Conservation (phyloP, 2,888 invertebrate genomes). For the Boloria euphrosyne region DNA sequence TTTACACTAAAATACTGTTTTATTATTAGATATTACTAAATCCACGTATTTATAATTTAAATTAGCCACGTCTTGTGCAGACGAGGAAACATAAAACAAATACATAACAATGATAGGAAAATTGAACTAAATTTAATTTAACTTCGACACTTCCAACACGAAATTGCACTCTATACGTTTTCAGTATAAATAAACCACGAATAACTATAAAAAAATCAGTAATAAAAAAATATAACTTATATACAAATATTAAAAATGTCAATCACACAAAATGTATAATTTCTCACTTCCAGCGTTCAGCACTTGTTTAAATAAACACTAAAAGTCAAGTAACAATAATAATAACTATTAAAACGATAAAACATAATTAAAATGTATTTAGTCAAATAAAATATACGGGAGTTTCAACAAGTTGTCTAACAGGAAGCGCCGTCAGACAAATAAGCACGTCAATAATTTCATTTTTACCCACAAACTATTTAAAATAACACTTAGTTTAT, state of each 20-base stretch:
- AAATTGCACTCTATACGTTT: too few species aligned
- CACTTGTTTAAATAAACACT: not conserved
- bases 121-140: too few species aligned
- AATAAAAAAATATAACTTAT: not conserved
- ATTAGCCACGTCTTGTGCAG: too few species aligned
- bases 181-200: too few species aligned
- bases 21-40: too few species aligned
- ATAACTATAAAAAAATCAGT: too few species aligned
- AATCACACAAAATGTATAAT: not conserved
- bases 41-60: too few species aligned
- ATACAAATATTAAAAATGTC: not conserved
- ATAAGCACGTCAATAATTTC: slow-evolving; percentile 9
- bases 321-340: not conserved
- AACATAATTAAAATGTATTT: slow-evolving; percentile 4
- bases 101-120: too few species aligned
- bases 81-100: too few species aligned
- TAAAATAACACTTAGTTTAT: not conserved
- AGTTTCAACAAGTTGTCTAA: not conserved
- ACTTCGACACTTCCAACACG: too few species aligned
- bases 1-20: not conserved
- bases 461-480: slow-evolving; percentile 14
- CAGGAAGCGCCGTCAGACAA: not conserved
- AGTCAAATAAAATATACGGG: slow-evolving; percentile 13
- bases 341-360: slow-evolving; percentile 1
- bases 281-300: not conserved